These are phyloP conservation scores for Cathartes aura DNA, from an alignment of 2,113 vertebrate species.

Conservation along the genomic window DNA sequence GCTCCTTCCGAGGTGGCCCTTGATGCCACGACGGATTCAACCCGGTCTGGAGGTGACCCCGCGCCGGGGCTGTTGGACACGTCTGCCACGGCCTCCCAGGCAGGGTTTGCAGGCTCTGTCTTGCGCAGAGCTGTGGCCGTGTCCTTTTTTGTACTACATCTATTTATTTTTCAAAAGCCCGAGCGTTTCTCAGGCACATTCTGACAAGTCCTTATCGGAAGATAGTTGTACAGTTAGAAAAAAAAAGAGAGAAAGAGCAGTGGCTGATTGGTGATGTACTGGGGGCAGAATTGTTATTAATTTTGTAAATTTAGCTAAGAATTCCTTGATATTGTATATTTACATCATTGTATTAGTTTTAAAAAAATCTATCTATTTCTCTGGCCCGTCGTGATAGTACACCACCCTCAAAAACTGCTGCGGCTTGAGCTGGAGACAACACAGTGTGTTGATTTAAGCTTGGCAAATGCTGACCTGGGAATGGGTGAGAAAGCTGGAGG, in stretches of 20 bases:
- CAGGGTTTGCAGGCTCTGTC: not conserved
- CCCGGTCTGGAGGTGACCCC: not conserved
- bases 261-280: not conserved
- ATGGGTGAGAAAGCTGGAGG: not conserved
- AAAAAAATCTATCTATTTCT: not conserved
- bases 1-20: not conserved
- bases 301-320: not conserved
- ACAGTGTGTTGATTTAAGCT: not conserved
- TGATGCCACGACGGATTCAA: accelerated
- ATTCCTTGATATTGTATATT: not conserved
- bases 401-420: not conserved
- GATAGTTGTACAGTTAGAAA: not conserved
- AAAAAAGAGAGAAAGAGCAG: not conserved
- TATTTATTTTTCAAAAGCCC: not conserved
- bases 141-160: not conserved
- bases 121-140: too few relatives aligned
- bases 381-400: accelerated
- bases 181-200: not conserved
- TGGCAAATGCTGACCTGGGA: not conserved
- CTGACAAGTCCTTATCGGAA: not conserved
- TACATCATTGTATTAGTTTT: not conserved
- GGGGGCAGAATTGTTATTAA: not conserved
- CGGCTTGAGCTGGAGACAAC: not conserved
- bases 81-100: accelerated
- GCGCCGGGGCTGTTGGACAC: not conserved